phyloP scores from a whole-genome alignment of 2,797 vertebrate species.

The Thaleichthys pacificus region DNA sequence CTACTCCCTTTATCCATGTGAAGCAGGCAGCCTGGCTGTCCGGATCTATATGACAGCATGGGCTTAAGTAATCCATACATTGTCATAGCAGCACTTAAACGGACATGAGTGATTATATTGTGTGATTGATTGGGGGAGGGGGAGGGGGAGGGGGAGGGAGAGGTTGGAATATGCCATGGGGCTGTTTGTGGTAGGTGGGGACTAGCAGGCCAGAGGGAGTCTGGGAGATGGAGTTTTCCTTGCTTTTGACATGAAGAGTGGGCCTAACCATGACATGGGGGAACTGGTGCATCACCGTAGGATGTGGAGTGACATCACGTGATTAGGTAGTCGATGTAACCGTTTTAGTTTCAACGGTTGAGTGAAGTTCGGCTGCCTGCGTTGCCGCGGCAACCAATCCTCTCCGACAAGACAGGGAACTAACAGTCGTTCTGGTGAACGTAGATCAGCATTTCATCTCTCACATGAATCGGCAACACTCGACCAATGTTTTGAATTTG shows the following conservation, averaged over 20 bases:
- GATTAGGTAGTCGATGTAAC: conserved; percentile 16
- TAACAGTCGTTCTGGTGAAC: neutral
- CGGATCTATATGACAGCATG: neutral
- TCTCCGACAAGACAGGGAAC: neutral
- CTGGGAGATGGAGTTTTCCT: conserved; percentile 24
- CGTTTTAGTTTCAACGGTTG: neutral
- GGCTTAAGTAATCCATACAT: neutral
- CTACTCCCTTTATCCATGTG: conserved; percentile 11
- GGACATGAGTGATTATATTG: neutral
- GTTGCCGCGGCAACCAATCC: neutral
- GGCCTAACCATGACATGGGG: conserved; percentile 5
- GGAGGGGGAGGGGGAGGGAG: neutral
- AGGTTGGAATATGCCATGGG: conserved; percentile 3
- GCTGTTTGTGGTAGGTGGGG: neutral
- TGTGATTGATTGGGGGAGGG: conserved; percentile 7
- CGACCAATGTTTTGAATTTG: neutral
- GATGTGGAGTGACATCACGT: conserved; percentile 31
- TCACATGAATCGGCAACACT: neutral
- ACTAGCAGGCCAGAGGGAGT: neutral
- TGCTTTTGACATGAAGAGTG: conserved; percentile 8
- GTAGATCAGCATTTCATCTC: neutral
- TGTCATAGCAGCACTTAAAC: conserved; percentile 20
- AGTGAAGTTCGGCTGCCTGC: neutral
- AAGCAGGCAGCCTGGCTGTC: neutral
- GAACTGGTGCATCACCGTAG: neutral